Evolutionary conservation across 1,140 invertebrate species (phyloP).

Genomic region (Chelonus insularis): DNA sequence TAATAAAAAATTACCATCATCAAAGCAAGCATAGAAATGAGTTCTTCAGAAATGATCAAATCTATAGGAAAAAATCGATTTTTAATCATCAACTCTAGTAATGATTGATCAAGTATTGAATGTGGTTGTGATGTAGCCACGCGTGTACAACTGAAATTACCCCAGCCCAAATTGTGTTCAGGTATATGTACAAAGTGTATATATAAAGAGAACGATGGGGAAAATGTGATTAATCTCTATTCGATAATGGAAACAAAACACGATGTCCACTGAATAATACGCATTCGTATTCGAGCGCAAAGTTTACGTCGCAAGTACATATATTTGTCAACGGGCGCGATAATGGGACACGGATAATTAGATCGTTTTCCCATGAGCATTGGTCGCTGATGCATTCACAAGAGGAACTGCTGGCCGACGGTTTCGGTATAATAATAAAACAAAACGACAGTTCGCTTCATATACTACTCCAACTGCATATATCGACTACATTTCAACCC

Average conservation of each 20-base stretch:
- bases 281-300: constrained; percentile 34
- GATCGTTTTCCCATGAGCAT: constrained; percentile 31
- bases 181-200: too few species aligned
- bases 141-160: constrained; percentile 30
- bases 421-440: constrained; percentile 12
- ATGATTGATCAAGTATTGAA: background rate
- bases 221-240: constrained; percentile 41
- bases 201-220: background rate
- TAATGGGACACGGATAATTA: constrained; percentile 50
- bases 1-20: too few species aligned
- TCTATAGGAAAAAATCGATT: too few species aligned
- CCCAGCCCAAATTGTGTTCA: background rate
- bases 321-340: constrained; percentile 42
- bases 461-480: background rate
- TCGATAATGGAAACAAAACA: constrained; percentile 43
- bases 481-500: too few species aligned
- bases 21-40: too few species aligned
- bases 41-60: too few species aligned
- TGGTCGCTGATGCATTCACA: constrained; percentile 17
- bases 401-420: background rate
- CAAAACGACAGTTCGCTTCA: constrained; percentile 2
- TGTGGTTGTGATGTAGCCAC: constrained; percentile 3
- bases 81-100: background rate
- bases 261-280: constrained; percentile 35
- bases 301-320: constrained; percentile 36